Base-by-base conservation (phyloP, 1,140 invertebrate genomes). In the Drosophila sturtevanti region DNA sequence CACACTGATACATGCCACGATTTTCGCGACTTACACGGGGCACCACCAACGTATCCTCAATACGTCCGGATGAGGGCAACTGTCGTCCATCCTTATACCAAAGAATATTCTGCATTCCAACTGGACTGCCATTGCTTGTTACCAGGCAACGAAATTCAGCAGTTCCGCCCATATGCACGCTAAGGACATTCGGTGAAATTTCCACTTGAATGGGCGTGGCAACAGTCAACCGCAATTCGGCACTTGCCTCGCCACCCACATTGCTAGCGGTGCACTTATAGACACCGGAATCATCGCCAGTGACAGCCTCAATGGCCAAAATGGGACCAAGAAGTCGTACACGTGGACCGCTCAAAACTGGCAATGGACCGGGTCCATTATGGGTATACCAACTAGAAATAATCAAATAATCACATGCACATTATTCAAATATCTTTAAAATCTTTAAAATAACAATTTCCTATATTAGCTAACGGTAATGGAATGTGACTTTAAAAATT, bases 1-100 rank as follows among this genome's bases (percentile, higher is more conserved):
- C 94, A 89, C 96, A 97, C 84, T 97, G 96, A 92, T 97, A 97
- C 95, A 97, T 97, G 67, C 97, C 97, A 72, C 95, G 93, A 91
- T 96, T 96, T 77, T 96, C 95, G 75, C 95, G 92, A 77, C 95
- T 94, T 63, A 97, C 96, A 67, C 95, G 93, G 64, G 94, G 94
- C 48, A 95, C 93, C 35, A 94, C 92, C 22, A 97, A 81, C 37
- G 94, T 93, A 79, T 96, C 95, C 74, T 94, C 93, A 11, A 92
- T 92, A 75, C 95, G 92, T 6, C 95, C 95, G 10, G 94, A 94
- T 16, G 94, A 94, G 1, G 95, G 95, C 62, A 96, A 90, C 84
- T 95, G 94, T 34, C 95, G 91, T 0, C 95, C 95, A 91, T 97
- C 95, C 91, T 96, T 96, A 91, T 95, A 95, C 96, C 96, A 97